Evolutionary conservation across 2,888 invertebrate genomes (phyloP).

Genomic region (Chloromyia formosa): DNA sequence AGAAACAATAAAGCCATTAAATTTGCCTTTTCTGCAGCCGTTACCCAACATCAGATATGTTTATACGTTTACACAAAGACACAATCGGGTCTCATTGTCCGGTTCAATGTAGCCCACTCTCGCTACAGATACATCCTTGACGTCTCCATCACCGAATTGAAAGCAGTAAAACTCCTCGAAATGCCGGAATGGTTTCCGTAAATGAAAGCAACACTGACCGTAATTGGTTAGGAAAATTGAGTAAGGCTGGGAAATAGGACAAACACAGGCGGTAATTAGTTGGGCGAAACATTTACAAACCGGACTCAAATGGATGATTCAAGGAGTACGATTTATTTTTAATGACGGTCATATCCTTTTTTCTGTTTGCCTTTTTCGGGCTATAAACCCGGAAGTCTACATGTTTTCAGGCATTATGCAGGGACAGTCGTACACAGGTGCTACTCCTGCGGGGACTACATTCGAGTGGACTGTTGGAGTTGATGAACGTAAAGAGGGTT

Average conservation of each 20-base stretch:
- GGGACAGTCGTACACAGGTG: neutral
- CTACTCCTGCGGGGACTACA: neutral
- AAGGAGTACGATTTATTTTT: constrained; percentile 27
- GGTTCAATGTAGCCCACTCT: neutral
- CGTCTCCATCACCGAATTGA: neutral
- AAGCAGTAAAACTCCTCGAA: neutral
- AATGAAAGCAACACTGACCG: neutral
- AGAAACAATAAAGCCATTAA: no score
- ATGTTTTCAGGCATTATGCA: neutral
- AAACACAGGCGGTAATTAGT: constrained; percentile 20
- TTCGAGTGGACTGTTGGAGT: neutral
- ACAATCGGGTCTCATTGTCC: neutral
- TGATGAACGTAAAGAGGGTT: no score
- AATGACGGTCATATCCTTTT: constrained; percentile 35
- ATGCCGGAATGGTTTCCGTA: neutral
- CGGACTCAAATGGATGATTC: constrained; percentile 11
- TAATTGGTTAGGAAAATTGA: neutral
- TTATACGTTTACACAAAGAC: no score
- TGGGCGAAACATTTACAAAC: neutral
- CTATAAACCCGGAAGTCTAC: constrained; percentile 7
- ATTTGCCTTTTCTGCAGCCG: no score
- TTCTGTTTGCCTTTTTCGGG: neutral
- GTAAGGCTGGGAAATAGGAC: neutral
- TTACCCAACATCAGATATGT: no score
- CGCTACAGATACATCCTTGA: neutral